Base-by-base conservation (phyloP, 2,113 vertebrate species). In the Crotalus viridis region DNA sequence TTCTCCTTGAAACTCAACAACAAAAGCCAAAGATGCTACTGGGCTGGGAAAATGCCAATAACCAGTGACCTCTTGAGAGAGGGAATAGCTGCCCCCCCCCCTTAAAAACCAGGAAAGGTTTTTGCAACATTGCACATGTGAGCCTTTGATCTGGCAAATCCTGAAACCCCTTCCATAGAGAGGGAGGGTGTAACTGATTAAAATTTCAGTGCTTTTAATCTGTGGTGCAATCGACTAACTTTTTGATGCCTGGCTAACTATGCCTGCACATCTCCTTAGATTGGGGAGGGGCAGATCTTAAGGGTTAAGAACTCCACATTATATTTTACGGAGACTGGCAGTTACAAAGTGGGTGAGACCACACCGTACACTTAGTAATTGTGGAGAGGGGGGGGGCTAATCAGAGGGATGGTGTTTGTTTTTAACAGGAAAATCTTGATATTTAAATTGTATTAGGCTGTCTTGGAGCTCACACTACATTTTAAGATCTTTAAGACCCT, bases 1-100 rank as follows among this genome's bases (percentile, higher is more conserved):
- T 96, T 95, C 94, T 96, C 95, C 89, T 90, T 95, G 95, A 94
- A 64, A 86, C 74, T 91, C 94, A 88, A 93, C 91, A 89, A 96
- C 94, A 94, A 55, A 91, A 94, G 94, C 94, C 95, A 93, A 90
- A 94, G 93, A 96, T 90, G 88, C 91, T 94, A 85, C 93, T 95
- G 93, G 93, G 86, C 92, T 96, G 95, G 93, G 94, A 87, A 95
- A 95, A 91, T 22, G 56, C 64, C 93, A 95, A 91, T 52, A 95
- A 89, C 2, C 93, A 94, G 94, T 91, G 91, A 96, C 92, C 94
- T 95, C 92, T 91, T 94, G 94, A 33, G 90, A 92, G 54, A 85
- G 52, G 28, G 17, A 46, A 39, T n/a, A 74, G n/a, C 15, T 74
- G 33, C 17, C 69, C 69, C 56, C 4, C n/a, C 17, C 15, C 15